These are phyloP conservation scores for Bursaphelenchus mucronatus DNA, from an alignment of 1,140 invertebrate genomes.

Conservation along the genomic window DNA sequence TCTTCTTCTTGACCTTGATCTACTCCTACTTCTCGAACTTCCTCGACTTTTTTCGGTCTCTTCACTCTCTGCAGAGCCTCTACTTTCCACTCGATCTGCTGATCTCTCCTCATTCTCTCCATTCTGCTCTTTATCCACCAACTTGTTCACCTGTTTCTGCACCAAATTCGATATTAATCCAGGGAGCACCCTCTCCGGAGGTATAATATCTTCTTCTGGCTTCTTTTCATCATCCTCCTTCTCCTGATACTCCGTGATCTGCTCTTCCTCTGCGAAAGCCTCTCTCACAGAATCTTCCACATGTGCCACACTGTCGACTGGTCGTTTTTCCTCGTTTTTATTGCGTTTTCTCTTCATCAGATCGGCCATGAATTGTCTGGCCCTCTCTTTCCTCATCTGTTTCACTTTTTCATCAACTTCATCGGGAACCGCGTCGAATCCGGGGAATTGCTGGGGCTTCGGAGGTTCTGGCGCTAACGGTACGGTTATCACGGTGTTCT, in stretches of 20 bases:
- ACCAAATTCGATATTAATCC: no score
- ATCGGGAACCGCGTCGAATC: background rate
- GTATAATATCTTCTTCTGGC: background rate
- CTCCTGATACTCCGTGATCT: background rate
- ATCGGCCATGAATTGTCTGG: slow-evolving; percentile 5
- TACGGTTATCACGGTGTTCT: background rate
- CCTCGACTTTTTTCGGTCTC: background rate
- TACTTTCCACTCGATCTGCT: background rate
- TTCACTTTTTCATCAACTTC: background rate
- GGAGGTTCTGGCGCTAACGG: background rate
- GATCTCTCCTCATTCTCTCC: background rate
- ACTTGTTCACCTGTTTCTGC: background rate
- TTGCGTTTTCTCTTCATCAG: background rate
- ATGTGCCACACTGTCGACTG: background rate
- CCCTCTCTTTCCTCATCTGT: slow-evolving; percentile 5
- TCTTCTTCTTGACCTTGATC: slow-evolving; percentile 3
- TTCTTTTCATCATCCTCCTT: background rate
- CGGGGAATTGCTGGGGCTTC: background rate
- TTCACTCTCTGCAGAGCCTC: background rate
- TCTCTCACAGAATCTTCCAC: background rate
- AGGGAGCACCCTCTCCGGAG: no score
- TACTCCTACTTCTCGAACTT: background rate
- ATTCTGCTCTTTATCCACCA: background rate
- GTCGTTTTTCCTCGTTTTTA: background rate
- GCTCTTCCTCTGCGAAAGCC: background rate